phyloP scores from a whole-genome alignment of 2,113 vertebrate species.

The Rhegmatorhina hoffmannsi region DNA sequence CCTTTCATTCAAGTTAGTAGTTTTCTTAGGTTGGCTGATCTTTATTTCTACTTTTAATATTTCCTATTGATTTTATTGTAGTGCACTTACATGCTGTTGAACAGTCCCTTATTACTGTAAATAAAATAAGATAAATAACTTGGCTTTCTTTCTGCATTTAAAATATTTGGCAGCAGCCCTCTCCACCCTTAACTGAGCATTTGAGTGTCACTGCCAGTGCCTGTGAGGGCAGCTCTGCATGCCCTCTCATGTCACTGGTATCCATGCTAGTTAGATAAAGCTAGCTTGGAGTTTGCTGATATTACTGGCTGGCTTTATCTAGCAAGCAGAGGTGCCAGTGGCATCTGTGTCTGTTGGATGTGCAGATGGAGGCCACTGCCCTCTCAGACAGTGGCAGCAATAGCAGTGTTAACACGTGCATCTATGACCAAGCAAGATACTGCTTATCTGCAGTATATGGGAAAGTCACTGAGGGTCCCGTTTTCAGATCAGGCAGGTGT shows the following conservation, averaged over 20 bases:
- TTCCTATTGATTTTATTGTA: conserved; percentile 50
- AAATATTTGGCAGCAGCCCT: conserved; percentile 5
- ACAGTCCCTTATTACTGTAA: conserved; percentile 37
- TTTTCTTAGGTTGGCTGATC: conserved; percentile 9
- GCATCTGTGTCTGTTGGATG: conserved; percentile 26
- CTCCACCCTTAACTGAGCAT: background rate
- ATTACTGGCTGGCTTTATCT: conserved; percentile 30
- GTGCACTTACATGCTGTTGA: conserved; percentile 32
- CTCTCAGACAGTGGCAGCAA: conserved; percentile 1
- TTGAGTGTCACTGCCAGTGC: background rate
- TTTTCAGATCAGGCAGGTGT: conserved; percentile 6
- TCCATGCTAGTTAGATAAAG: background rate
- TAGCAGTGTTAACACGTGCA: background rate
- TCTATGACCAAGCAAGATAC: background rate
- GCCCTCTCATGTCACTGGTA: background rate
- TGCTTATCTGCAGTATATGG: conserved; percentile 4
- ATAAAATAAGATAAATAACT: conserved; percentile 58
- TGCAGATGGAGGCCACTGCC: conserved; percentile 24
- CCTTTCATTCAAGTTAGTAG: background rate
- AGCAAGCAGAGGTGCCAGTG: conserved; percentile 3
- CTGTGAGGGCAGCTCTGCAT: background rate
- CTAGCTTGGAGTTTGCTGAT: conserved; percentile 25
- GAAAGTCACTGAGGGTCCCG: background rate
- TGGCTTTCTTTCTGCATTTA: conserved; percentile 13
- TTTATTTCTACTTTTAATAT: conserved; percentile 60